A percentile compares a stretch with the other conserved stretches of the same genome.
Conservation (phyloP, 2,797 vertebrate species). For the Phataginus tricuspis region DNA sequence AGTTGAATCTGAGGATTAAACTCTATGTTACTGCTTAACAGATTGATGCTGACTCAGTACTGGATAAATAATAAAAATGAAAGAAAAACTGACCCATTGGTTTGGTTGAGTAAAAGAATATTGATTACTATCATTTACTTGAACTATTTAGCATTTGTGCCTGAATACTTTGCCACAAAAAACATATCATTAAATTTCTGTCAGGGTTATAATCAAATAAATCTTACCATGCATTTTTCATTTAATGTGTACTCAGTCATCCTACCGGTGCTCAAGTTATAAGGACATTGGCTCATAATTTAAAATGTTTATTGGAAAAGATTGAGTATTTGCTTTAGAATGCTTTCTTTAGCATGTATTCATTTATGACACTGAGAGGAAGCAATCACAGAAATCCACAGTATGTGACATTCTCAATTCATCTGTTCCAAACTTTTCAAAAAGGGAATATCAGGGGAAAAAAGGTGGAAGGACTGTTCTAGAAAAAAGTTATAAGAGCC, state of each 20-base stretch:
- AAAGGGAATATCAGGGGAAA: neutral
- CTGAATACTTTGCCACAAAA: neutral
- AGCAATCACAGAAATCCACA: slow-evolving; percentile 4
- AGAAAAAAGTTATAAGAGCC: neutral
- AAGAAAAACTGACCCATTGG: neutral
- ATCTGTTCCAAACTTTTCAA: neutral
- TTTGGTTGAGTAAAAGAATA: neutral
- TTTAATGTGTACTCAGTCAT: neutral
- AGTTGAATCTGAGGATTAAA: neutral
- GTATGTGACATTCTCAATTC: neutral
- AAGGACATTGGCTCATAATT: neutral
- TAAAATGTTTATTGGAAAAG: neutral
- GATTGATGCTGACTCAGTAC: neutral
- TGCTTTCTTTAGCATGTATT: neutral
- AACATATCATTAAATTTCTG: neutral
- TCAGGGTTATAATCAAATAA: slow-evolving; percentile 26
- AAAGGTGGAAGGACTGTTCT: neutral
- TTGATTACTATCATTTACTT: slow-evolving; percentile 9
- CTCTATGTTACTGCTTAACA: neutral
- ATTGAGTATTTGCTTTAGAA: neutral
- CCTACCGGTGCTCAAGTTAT: neutral
- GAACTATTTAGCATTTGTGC: slow-evolving; percentile 4
- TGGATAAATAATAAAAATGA: slow-evolving; percentile 21
- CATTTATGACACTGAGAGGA: neutral
- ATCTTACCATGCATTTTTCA: neutral